Evolutionary conservation across 2,797 vertebrate genomes (phyloP), one percentile per base, ranked within the genome.

Genomic region (Muscicapa striata): DNA sequence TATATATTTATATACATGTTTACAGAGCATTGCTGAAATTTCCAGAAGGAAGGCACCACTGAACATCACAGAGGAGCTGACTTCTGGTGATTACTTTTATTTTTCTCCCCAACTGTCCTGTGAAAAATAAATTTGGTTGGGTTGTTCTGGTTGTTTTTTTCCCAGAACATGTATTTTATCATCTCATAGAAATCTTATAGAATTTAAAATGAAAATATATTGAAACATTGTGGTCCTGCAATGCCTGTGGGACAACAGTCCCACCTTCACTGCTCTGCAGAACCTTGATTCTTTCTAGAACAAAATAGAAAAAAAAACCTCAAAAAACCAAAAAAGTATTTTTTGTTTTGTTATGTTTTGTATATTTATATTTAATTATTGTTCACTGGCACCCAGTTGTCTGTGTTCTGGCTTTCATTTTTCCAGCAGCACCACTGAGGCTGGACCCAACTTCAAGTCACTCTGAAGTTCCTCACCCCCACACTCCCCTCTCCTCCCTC

Each of bases 321-420:
- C 34, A 26, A 23, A 23, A 14, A 21, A 6, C 5, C 3, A 3
- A 49, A 48, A 17, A 46, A 13, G 4, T 3, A 1, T 20, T 43
- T 45, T 34, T 41, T 3, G 2, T 45, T 34, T 49, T 3, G 2
- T 22, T 57, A 34, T 18, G 3, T 29, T 17, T 16, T 34, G 16
- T 11, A 4, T 59, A 74, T 85, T 78, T 62, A 75, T 52, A 64
- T 77, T 63, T 58, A 90, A 86, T 88, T 69, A 38, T 3, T 72
- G 16, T 20, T 41, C 34, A 43, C 9, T 48, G 40, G n/a, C 19
- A 36, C 30, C 14, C 57, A 74, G 23, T 29, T 89, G 18, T 38
- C 49, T 58, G 54, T 0, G 8, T 75, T 75, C 20, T 26, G 72
- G 18, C 24, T 76, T 59, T 38, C 3, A 15, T 43, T 81, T 87